A percentile compares a stretch with the other conserved stretches of the same genome.
phyloP scores from a whole-genome alignment of 2,888 invertebrate genomes.

The Callyntrura guangdongensis region DNA sequence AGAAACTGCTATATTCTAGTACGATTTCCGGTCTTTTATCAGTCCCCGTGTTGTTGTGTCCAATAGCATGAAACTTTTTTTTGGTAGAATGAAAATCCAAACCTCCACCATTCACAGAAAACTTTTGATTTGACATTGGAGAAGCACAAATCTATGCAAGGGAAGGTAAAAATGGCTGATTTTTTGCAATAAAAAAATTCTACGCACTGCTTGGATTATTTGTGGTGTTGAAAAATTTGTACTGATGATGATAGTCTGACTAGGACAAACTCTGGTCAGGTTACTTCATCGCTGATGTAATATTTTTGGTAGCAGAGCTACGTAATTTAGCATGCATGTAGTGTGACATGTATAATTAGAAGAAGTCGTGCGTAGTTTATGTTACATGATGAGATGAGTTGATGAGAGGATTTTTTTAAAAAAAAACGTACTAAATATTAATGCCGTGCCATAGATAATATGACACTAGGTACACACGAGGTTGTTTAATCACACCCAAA shows the following conservation, averaged over 20 bases:
- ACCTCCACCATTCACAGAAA: background rate
- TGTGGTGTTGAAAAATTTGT: background rate
- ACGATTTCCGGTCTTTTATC: constrained; percentile 44
- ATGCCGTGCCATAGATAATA: background rate
- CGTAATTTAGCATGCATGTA: background rate
- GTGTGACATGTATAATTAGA: constrained; percentile 1
- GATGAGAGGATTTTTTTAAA: background rate
- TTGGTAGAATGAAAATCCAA: background rate
- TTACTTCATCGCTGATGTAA: background rate
- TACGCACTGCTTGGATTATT: too few relatives aligned
- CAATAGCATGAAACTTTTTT: background rate
- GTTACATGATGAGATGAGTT: background rate
- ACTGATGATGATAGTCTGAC: too few relatives aligned
- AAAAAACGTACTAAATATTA: too few relatives aligned
- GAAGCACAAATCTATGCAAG: background rate
- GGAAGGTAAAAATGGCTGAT: background rate
- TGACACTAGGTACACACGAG: background rate
- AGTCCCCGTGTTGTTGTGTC: background rate
- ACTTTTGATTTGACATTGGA: background rate
- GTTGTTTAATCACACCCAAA: background rate
- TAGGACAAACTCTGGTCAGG: background rate
- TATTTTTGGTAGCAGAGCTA: background rate
- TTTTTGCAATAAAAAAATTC: too few relatives aligned
- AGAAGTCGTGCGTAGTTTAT: constrained; percentile 34
- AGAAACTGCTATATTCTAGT: background rate